Evolutionary conservation across 1,140 invertebrate species (phyloP), one percentile per base, ranked within the genome.

Genomic region (Globodera rostochiensis): DNA sequence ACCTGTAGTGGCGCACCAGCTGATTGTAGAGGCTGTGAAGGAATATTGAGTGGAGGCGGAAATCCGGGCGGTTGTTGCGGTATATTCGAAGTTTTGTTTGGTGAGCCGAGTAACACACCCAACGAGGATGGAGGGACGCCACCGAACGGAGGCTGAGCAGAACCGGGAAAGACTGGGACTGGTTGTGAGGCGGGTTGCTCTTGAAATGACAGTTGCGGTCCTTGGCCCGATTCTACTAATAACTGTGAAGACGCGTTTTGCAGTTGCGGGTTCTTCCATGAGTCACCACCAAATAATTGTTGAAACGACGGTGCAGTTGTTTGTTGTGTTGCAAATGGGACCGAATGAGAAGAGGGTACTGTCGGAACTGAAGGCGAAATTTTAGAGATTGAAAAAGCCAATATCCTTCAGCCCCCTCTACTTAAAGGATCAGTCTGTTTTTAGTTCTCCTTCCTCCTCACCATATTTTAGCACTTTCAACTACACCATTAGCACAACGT

Each of bases 201-300:
- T 19, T 64, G 57, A 19, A 64, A 64, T 19, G 19, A 15, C 57
- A 64, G 19, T 64, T 64, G 57, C 57, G 57, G 19, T 5, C 15
- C 57, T 6, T 64, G 57, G 2, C 57, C 57, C 19, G 57, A 64
- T 6, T 11, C 57, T 19, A 15, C 53, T 53, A 53, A 53, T 53
- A 11, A 15, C 15, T 73, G 71, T 19, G 15, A 13, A 21, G 49
- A n/a, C 64, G 50, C 66, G 36, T 57, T 76, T 60, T 57, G 74
- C 36, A 46, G 66, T 64, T 57, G 57, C 36, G 74, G 74, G 19
- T 57, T 76, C 66, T 76, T 76, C 74, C 74, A 76, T 7, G 74
- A 76, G n/a, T 76, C 74, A 76, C 19, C 46, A 21, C 74, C 64
- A 80, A 81, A 81, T 21, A 57, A 46, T 71, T 81, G 80, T 70